A percentile compares a stretch with the other conserved stretches of the same genome.
phyloP scores from a whole-genome alignment of 92 coral and sea anemone genomes.

The Muricea muricata region DNA sequence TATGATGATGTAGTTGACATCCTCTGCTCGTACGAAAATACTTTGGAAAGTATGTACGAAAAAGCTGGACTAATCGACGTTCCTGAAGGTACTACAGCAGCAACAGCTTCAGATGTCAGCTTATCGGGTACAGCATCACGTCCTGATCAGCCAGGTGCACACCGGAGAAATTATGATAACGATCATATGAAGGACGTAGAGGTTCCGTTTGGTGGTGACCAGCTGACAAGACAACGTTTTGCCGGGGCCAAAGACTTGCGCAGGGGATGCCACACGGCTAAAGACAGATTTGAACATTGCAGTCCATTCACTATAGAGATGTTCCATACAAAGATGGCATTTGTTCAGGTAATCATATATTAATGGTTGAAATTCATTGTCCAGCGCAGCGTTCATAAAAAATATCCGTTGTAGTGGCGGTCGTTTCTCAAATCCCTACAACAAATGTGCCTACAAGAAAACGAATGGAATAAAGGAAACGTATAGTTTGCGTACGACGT shows the following conservation, averaged over 20 bases:
- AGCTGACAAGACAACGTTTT: conserved; percentile 63
- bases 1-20: conserved; percentile 69
- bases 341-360: conserved; percentile 56
- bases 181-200: conserved; percentile 59
- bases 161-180: conserved; percentile 29
- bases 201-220: conserved; percentile 72
- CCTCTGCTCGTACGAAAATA: conserved; percentile 56
- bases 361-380: background rate
- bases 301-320: conserved; percentile 69
- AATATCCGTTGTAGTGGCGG: conserved; percentile 64
- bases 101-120: conserved; percentile 31
- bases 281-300: conserved; percentile 69
- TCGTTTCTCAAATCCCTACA: too few relatives aligned
- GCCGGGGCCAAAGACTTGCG: conserved; percentile 67
- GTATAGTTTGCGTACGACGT: too few relatives aligned
- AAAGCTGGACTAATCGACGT: conserved; percentile 52
- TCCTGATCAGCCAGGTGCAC: conserved; percentile 68
- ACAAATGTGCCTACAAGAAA: too few relatives aligned
- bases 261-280: conserved; percentile 54
- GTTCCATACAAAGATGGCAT: conserved; percentile 69
- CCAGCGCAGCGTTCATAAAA: background rate
- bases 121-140: conserved; percentile 38
- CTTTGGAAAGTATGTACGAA: conserved; percentile 47
- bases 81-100: conserved; percentile 45
- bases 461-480: too few relatives aligned